Evolutionary conservation across 1,140 invertebrate genomes (phyloP).

Genomic region (Drosophila pallidifrons): DNA sequence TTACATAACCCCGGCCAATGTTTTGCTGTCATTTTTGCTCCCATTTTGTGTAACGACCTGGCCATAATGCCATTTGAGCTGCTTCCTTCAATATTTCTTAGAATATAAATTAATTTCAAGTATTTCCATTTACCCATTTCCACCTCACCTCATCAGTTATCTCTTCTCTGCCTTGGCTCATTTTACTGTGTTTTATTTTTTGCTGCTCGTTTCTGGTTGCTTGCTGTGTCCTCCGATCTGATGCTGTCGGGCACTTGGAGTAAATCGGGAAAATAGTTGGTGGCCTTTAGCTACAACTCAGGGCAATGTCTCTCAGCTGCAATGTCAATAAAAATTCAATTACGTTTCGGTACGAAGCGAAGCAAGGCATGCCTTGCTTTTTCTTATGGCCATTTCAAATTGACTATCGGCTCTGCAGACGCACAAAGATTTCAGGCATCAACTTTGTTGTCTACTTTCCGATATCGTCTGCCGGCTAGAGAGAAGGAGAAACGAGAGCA

Average conservation of each 20-base stretch:
- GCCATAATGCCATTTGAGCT: constrained; percentile 5
- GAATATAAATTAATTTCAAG: constrained; percentile 67
- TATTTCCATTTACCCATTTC: constrained; percentile 44
- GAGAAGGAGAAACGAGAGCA: background rate
- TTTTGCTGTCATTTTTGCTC: background rate
- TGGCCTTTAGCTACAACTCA: constrained; percentile 19
- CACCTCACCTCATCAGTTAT: constrained; percentile 22
- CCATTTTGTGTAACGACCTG: constrained; percentile 3
- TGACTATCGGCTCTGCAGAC: constrained; percentile 43
- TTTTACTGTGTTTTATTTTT: constrained; percentile 15
- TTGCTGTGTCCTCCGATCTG: background rate
- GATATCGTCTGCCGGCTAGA: background rate
- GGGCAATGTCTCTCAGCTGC: constrained; percentile 33
- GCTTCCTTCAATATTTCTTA: constrained; percentile 30
- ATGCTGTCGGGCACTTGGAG: background rate
- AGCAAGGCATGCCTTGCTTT: constrained; percentile 30
- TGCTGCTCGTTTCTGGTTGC: too few relatives aligned
- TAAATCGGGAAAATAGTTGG: constrained; percentile 26
- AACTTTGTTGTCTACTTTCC: constrained; percentile 60
- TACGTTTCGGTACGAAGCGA: constrained; percentile 60
- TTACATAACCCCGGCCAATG: background rate
- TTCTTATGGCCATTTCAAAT: constrained; percentile 74
- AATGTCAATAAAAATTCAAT: constrained; percentile 83
- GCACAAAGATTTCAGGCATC: constrained; percentile 47
- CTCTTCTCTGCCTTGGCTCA: constrained; percentile 14